Percentiles rank a stretch among this genome's conserved stretches.
Evolutionary conservation across 1,140 invertebrate genomes (phyloP).

Genomic region (silkworm (Bombyx mori)): DNA sequence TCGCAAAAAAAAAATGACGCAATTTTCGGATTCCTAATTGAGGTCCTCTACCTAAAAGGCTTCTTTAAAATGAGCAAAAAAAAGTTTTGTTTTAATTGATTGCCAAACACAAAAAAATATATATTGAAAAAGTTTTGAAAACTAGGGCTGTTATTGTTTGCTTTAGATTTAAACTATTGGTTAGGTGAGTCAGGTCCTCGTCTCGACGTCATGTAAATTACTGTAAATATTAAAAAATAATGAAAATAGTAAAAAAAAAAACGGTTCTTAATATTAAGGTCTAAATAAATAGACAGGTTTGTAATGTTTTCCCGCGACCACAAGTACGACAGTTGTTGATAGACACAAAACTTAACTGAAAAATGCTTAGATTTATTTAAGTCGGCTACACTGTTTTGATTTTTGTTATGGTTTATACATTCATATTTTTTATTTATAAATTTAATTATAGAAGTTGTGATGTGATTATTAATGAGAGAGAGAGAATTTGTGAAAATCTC

Average conservation of each 20-base stretch:
- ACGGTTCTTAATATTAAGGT: slow-evolving; percentile 29
- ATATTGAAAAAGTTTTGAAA: not conserved
- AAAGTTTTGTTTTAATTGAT: slow-evolving; percentile 17
- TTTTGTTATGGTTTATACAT: slow-evolving; percentile 15
- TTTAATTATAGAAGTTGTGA: slow-evolving; percentile 16
- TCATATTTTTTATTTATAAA: slow-evolving; percentile 19
- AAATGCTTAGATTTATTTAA: slow-evolving; percentile 7
- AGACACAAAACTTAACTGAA: slow-evolving; percentile 4
- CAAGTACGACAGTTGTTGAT: slow-evolving; percentile 3
- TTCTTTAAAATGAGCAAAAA: not conserved
- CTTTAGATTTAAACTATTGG: not conserved
- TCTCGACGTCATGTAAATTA: slow-evolving; percentile 59
- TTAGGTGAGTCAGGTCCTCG: not conserved
- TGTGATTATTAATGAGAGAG: slow-evolving; percentile 21
- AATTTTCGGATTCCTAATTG: no score
- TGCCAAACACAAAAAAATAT: slow-evolving; percentile 13
- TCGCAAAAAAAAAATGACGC: no score
- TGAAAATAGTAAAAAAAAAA: slow-evolving; percentile 26
- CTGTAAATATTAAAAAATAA: slow-evolving; percentile 48
- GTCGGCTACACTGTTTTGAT: slow-evolving; percentile 22
- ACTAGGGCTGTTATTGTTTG: not conserved
- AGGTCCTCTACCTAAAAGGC: not conserved
- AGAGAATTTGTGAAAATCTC: slow-evolving; percentile 10
- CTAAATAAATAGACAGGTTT: slow-evolving; percentile 26
- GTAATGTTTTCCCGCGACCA: slow-evolving; percentile 11